phyloP scores from a whole-genome alignment of 64 coral and sea anemone species.

The Orbicella faveolata region DNA sequence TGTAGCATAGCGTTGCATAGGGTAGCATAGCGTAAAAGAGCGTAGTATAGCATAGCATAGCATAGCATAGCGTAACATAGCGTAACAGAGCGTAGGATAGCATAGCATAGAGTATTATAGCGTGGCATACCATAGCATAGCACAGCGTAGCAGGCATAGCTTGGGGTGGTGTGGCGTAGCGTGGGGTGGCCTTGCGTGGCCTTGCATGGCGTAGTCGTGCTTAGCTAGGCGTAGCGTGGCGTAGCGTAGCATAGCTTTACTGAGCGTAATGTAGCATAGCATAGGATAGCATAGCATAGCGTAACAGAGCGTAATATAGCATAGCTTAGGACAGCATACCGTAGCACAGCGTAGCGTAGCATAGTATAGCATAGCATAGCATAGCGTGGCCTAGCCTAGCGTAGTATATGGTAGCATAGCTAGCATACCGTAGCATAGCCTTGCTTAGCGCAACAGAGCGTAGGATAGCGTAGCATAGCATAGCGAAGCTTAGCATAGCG shows the following conservation, averaged over 20 bases:
- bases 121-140: too few relatives aligned
- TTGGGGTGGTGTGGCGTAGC: not conserved
- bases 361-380: slow-evolving; percentile 6
- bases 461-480: too few relatives aligned
- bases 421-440: too few relatives aligned
- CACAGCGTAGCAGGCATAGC: not conserved
- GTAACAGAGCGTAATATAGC: not conserved
- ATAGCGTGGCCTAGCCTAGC: not conserved
- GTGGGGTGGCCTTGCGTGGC: too few relatives aligned
- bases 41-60: not conserved
- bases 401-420: not conserved
- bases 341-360: slow-evolving; percentile 1
- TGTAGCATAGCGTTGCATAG: not conserved
- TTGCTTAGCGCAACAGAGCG: too few relatives aligned
- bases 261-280: not conserved
- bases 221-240: not conserved
- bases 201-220: not conserved
- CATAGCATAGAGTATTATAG: too few relatives aligned
- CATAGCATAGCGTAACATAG: slow-evolving; percentile 8
- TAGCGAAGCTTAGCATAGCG: too few relatives aligned
- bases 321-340: not conserved
- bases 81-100: not conserved
- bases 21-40: slow-evolving; percentile 3
- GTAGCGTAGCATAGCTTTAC: not conserved
- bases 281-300: slow-evolving; percentile 4